Percentiles rank a stretch among this genome's conserved stretches.
These are phyloP conservation scores for Naso thynnoides DNA, from an alignment of 2,797 vertebrate genomes.

Conservation along the genomic window DNA sequence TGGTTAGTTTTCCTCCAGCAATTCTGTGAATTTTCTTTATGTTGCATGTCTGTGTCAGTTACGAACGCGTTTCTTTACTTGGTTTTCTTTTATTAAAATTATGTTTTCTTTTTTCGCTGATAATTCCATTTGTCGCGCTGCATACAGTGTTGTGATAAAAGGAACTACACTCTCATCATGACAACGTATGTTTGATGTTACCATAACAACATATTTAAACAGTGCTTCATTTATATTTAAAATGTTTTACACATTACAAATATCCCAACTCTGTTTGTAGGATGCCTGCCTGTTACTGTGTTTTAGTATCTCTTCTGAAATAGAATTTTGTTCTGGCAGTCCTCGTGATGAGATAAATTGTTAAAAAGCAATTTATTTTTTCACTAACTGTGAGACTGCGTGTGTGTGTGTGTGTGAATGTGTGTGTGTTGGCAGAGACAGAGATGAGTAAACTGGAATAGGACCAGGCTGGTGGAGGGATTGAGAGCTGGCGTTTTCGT, in stretches of 20 bases:
- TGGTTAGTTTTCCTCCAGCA: too few species aligned
- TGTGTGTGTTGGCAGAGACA: constrained; percentile 14
- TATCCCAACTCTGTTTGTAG: background rate
- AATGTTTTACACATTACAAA: background rate
- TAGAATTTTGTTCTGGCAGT: constrained; percentile 5
- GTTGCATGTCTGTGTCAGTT: background rate
- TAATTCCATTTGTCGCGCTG: too few species aligned
- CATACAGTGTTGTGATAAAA: background rate
- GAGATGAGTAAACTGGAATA: constrained; percentile 28
- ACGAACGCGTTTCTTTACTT: background rate
- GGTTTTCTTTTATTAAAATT: background rate
- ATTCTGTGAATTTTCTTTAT: too few species aligned
- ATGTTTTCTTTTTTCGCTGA: background rate
- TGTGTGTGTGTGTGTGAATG: constrained; percentile 10
- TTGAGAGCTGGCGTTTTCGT: constrained; percentile 31
- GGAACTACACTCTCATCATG: background rate
- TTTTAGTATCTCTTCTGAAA: constrained; percentile 13
- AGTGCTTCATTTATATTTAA: background rate
- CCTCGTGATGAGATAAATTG: constrained; percentile 13
- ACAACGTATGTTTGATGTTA: background rate
- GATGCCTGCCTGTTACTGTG: background rate
- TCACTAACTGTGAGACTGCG: constrained; percentile 5
- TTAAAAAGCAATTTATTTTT: constrained; percentile 32
- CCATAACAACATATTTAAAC: background rate
- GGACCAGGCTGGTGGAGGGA: constrained; percentile 25